Base-by-base conservation (phyloP, 2,888 invertebrate genomes). In the Nebria brevicollis region DNA sequence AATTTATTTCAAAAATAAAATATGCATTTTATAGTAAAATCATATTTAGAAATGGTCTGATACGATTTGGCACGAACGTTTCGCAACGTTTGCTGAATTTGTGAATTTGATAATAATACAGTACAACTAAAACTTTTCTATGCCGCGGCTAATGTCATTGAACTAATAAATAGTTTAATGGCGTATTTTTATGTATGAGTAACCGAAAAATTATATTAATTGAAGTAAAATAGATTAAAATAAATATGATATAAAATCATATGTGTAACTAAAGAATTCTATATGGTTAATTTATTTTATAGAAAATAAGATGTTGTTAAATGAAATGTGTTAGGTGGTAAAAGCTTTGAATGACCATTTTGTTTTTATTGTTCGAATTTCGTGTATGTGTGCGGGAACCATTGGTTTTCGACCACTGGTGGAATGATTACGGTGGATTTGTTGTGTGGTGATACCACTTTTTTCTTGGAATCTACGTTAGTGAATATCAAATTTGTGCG, bases 401-500 rank as follows among this genome's bases (percentile, higher is more conserved):
- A 54, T 13, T 13, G 54, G 54, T 7, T 54, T 54, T 6, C 7
- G 8, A 54, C 11, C 54, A 54, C 54, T 6, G 54, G 54, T 8
- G 8, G 7, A 54, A 54, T 54, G 54, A 54, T 54, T 54, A 54
- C 54, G 54, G 54, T 54, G 54, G 54, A 54, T 54, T 54, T 54
- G 54, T 54, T 54, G 54, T 54, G 54, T 54, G 54, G 54, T 54
- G 54, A 54, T 54, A 54, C 54, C 54, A 54, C 54, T 54, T 54
- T 54, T 54, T 54, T 7, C 54, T 7, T 54, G 7, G 54, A 11
- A 13, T 54, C 54, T 54, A 13, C 54, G 54, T 54, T 54, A 54
- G 54, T 54, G 54, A 54, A 54, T 54, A 3, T 54, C 54, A 54
- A 72, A 70, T 72, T 72, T 72, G 72, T 80, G 80, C 70, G 75